Conservation (phyloP, 1,140 invertebrate genomes). For the Drosophila sechellia region DNA sequence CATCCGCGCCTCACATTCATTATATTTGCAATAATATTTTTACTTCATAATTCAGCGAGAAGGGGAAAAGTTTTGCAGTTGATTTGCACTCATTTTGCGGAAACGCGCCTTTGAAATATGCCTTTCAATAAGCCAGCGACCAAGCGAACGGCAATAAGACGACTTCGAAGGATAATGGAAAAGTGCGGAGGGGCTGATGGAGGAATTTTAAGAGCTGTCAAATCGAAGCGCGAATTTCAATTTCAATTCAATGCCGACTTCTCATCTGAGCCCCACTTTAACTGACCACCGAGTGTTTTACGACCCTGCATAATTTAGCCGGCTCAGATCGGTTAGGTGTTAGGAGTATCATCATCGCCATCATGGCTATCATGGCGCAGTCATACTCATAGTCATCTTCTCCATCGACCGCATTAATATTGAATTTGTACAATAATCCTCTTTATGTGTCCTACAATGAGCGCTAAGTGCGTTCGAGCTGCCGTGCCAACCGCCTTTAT, state of each 20-base stretch:
- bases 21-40: conserved; percentile 81
- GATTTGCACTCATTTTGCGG: conserved; percentile 67
- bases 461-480: conserved; percentile 57
- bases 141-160: conserved; percentile 23
- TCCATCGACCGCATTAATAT: conserved; percentile 66
- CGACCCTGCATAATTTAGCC: conserved; percentile 77
- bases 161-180: no score
- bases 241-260: conserved; percentile 40
- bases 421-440: conserved; percentile 82
- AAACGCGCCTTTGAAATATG: conserved; percentile 70
- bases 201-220: conserved; percentile 30
- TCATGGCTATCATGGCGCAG: not conserved
- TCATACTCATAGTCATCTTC: not conserved
- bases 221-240: conserved; percentile 68
- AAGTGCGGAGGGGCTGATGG: not conserved
- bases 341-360: not conserved
- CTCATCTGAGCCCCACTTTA: conserved; percentile 70
- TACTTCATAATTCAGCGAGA: conserved; percentile 58
- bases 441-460: conserved; percentile 79
- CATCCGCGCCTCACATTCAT: conserved; percentile 51
- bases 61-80: conserved; percentile 41
- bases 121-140: conserved; percentile 52
- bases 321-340: conserved; percentile 50
- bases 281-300: conserved; percentile 69
- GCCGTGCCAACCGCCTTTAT: conserved; percentile 61